A percentile compares a stretch with the other conserved stretches of the same genome.
These are phyloP conservation scores for Pycnomerus fuliginosus DNA, from an alignment of 2,888 invertebrate species.

Conservation along the genomic window DNA sequence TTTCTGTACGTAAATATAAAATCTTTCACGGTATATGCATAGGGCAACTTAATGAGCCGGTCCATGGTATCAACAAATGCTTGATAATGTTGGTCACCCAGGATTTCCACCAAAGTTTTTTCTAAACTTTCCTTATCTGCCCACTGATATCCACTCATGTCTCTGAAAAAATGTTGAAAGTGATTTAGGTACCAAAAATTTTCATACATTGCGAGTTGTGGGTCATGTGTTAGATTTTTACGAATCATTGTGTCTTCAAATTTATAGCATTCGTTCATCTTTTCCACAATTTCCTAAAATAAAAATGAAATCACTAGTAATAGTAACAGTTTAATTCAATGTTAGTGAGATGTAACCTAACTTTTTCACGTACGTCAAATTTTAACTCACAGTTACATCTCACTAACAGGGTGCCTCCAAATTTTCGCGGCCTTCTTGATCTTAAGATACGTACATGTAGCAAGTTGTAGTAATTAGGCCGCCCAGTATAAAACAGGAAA, in stretches of 20 bases:
- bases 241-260: slow-evolving; percentile 70
- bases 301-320: slow-evolving; percentile 2
- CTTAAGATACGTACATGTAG: slow-evolving; percentile 66
- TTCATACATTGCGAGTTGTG: slow-evolving; percentile 60
- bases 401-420: neutral
- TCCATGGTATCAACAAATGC: slow-evolving; percentile 73
- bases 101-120: slow-evolving; percentile 62
- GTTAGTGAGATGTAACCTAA: too few relatives aligned
- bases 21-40: slow-evolving; percentile 67
- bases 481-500: slow-evolving; percentile 87
- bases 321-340: neutral
- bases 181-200: slow-evolving; percentile 14
- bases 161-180: slow-evolving; percentile 47
- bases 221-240: slow-evolving; percentile 63
- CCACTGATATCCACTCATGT: slow-evolving; percentile 63
- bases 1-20: slow-evolving; percentile 73
- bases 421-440: neutral
- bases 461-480: slow-evolving; percentile 79
- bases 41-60: slow-evolving; percentile 68
- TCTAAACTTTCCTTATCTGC: slow-evolving; percentile 67
- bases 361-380: too few relatives aligned
- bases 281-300: slow-evolving; percentile 66
- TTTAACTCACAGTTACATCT: too few relatives aligned
- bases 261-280: slow-evolving; percentile 65
- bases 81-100: slow-evolving; percentile 69